Base-by-base conservation (phyloP, 2,113 vertebrate species). In the Proterorhinus semilunaris region DNA sequence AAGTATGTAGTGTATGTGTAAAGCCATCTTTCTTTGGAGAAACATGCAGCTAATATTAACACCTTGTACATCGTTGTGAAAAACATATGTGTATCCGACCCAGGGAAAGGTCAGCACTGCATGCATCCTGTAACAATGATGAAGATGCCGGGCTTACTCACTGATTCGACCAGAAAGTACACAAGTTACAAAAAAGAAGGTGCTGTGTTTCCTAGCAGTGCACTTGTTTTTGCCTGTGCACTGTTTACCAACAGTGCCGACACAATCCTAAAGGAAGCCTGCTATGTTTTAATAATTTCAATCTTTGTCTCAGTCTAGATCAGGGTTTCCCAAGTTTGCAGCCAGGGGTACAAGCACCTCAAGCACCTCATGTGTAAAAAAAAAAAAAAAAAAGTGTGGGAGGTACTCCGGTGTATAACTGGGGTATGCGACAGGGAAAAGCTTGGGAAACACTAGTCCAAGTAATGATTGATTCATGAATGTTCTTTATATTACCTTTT, bases 21-120 rank as follows among this genome's bases (percentile, higher is more conserved):
- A 61, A 42, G 42, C 42, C 13, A 61, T 61, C 13, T 15, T 45
- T 61, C 58, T 61, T 61, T n/a, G 15, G 58, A 45, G 27, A 58
- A 58, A 12, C 17, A 58, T 6, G 11, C 15, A 45, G 42, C 58
- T 61, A 61, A 61, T 45, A 61, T 61, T 61, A 61, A 61, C 58
- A 45, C 58, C 58, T 61, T 61, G 58, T 61, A 61, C 42, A 61
- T 61, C 58, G 45, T 61, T 61, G 58, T 61, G 58, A 45, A 61
- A 61, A 61, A 61, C 42, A 5, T 59, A 43, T 44, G 42, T 61
- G 58, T 45, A 61, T 13, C 15, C 42, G 42, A 61, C 13, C 58
- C 58, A 61, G 8, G 42, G 36, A 61, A 61, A 61, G 58, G 58
- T 61, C 58, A 61, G 43, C 13, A 45, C 58, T 61, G 58, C 58